Evolutionary conservation across 1,140 invertebrate genomes (phyloP).

Genomic region (Platyura marginata): DNA sequence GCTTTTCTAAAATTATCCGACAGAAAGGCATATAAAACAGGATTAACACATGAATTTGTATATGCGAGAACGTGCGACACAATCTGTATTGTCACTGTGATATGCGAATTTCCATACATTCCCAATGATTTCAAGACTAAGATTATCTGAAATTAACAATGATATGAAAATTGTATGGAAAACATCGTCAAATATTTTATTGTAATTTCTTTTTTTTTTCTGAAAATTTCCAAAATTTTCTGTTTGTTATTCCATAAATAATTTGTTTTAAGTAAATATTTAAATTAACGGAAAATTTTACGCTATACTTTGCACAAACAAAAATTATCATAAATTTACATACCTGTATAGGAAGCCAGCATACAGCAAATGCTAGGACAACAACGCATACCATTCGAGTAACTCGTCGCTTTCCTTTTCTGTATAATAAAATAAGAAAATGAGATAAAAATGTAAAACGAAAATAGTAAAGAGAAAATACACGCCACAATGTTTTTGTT

Average conservation of each 20-base stretch:
- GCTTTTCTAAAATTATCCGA: constrained; percentile 71
- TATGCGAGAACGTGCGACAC: constrained; percentile 83
- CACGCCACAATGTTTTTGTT: constrained; percentile 12
- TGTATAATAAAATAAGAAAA: too few relatives aligned
- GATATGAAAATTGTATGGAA: constrained; percentile 12
- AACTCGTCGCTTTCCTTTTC: constrained; percentile 74
- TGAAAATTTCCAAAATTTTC: not conserved
- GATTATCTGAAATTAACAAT: constrained; percentile 57
- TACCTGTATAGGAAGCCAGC: constrained; percentile 90
- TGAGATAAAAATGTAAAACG: too few relatives aligned
- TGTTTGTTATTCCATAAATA: not conserved
- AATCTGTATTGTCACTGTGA: constrained; percentile 59
- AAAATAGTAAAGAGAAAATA: too few relatives aligned
- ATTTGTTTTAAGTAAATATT: too few relatives aligned
- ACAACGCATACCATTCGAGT: constrained; percentile 88
- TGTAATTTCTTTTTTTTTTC: not conserved
- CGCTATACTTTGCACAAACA: too few relatives aligned
- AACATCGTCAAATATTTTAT: constrained; percentile 7
- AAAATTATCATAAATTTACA: constrained; percentile 22
- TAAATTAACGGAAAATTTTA: not conserved
- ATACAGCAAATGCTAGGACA: constrained; percentile 84
- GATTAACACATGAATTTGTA: constrained; percentile 88
- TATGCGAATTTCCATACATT: constrained; percentile 40
- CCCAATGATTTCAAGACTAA: constrained; percentile 59
- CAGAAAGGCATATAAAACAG: constrained; percentile 82